Evolutionary conservation across 30 jellyfish, hydroid and myxozoan genomes (phyloP), one percentile per base, ranked within the genome.

Genomic region (Chrysaora quinquecirrha): DNA sequence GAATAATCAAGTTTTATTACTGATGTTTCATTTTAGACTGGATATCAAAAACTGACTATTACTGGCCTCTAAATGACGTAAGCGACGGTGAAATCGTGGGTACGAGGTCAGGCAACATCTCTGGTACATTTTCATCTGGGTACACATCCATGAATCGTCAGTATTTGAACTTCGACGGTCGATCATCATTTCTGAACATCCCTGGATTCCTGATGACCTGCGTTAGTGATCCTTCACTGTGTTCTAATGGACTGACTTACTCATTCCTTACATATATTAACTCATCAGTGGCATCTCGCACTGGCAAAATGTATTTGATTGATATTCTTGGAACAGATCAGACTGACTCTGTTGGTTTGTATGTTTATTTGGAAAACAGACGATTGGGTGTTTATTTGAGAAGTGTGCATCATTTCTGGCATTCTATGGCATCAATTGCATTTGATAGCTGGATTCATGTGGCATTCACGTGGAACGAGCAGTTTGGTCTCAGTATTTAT

Each of bases 31-130:
- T 25, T 62, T 14, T 11, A 95, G 99, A 84, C 43, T 95, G 97
- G 97, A 71, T 89, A 32, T 75, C 92, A 73, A 22, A 23, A 18
- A 73, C 96, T 7, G 96, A 95, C 66, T 64, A 70, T n/a, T 95
- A 95, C 85, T 95, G 97, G 97, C 96, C 97, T 25, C 75, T 95
- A 2, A 82, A 84, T 58, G 93, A 34, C 2, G 88, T 86, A 3
- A 48, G 19, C 48, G 64, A 83, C 54, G 69, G 78, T 38, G 29
- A 27, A 24, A 38, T 95, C 19, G 30, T 83, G 23, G 99, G 99
- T 25, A 73, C 99, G 22, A 75, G 78, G 38, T 19, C 76, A 3
- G 99, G 98, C 31, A 22, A 30, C 32, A 74, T 60, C 19, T 77
- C 49, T 47, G 99, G 99, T 1, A 23, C 89, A 23, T 18, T 85